Evolutionary conservation across 2,797 vertebrate genomes (phyloP).

Genomic region (Alauda arvensis): DNA sequence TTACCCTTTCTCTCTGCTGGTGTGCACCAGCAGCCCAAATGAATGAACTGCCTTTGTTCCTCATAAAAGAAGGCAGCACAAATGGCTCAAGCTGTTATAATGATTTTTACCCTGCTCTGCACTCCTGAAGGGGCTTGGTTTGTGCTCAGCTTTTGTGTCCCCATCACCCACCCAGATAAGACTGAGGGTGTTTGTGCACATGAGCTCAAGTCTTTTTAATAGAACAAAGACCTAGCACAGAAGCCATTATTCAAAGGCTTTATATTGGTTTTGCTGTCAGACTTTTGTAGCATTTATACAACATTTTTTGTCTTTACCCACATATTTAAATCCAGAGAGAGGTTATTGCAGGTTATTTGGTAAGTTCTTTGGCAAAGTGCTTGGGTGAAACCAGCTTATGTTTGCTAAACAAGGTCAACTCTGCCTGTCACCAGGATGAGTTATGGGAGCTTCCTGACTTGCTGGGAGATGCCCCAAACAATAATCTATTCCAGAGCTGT

Average conservation of each 20-base stretch:
- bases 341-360: background rate
- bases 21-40: background rate
- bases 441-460: background rate
- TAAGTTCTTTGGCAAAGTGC: background rate
- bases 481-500: background rate
- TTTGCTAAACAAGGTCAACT: background rate
- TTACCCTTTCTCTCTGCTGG: background rate
- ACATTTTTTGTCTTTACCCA: background rate
- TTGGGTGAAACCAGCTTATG: background rate
- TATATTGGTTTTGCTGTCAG: background rate
- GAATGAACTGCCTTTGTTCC: background rate
- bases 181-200: accelerated
- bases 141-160: background rate
- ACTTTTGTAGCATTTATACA: background rate
- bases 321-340: background rate
- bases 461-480: background rate
- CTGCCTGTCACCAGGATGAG: background rate
- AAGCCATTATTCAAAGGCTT: background rate
- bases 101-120: background rate
- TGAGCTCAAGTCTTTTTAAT: background rate
- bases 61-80: background rate
- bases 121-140: background rate
- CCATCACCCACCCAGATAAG: background rate
- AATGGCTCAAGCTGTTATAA: background rate
- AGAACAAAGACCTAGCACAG: background rate